phyloP scores from a whole-genome alignment of 2,888 invertebrate species.

The Harpalus rubripes region DNA sequence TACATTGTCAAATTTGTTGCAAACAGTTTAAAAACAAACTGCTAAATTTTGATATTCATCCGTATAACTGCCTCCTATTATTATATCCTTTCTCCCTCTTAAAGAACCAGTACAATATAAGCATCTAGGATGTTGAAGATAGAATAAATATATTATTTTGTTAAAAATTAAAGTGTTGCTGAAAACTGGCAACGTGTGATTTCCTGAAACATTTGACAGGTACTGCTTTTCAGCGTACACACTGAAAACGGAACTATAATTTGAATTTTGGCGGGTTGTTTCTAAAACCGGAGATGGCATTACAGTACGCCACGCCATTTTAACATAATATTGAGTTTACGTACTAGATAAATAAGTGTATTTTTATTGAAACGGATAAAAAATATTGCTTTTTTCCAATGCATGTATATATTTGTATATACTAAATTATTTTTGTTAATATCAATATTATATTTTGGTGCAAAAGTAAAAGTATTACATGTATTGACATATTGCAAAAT shows the following conservation, averaged over 20 bases:
- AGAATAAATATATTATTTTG: conserved; percentile 1
- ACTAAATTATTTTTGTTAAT: neutral
- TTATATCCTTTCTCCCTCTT: too few species aligned
- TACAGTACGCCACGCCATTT: conserved; percentile 68
- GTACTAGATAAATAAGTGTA: conserved; percentile 42
- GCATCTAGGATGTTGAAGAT: too few species aligned
- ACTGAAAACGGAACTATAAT: conserved; percentile 67
- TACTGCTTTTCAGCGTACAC: conserved; percentile 62
- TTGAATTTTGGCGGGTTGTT: conserved; percentile 67
- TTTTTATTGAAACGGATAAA: conserved; percentile 34
- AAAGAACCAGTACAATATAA: too few species aligned
- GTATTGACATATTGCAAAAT: conserved; percentile 63
- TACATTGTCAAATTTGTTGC: conserved; percentile 40
- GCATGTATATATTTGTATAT: neutral
- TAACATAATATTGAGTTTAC: conserved; percentile 63
- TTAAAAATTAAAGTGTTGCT: conserved; percentile 4
- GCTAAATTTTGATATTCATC: neutral
- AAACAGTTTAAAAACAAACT: neutral
- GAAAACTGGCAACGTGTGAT: conserved; percentile 58
- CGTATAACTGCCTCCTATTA: too few species aligned
- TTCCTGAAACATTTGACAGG: conserved; percentile 60
- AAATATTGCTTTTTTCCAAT: neutral
- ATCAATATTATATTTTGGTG: neutral
- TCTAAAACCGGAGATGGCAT: conserved; percentile 67
- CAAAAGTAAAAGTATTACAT: conserved; percentile 22